Evolutionary conservation across 2,113 vertebrate genomes (phyloP), one percentile per base, ranked within the genome.

Genomic region (Eudyptes chrysolophus): DNA sequence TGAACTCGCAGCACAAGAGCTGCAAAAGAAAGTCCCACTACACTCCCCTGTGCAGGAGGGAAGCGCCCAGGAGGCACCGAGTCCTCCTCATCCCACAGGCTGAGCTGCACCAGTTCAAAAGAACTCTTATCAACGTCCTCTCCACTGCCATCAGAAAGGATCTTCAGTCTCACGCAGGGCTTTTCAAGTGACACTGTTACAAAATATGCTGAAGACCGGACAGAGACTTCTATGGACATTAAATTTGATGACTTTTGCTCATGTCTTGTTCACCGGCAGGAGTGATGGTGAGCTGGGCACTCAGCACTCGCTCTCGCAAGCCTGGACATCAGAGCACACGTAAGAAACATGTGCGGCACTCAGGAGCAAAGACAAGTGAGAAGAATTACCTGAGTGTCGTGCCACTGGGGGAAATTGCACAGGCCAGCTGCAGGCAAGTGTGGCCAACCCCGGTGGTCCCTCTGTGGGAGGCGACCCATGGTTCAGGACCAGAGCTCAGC

Each of bases 401-500:
- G 10, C 13, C 11, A 4, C 61, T 4, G 15, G 11, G 26, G 10
- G 11, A 84, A 62, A 65, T 17, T 7, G 1, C 36, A 27, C 15
- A 48, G 42, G 29, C 14, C 49, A 61, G 46, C 20, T 44, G 52
- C 54, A n/a, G 30, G 54, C 1, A 0, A 32, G 7, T 1, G 0
- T 38, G 36, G 32, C 32, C 0, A 0, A 18, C 55, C 8, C 8
- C 0, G 0, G 22, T 51, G 18, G 62, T 52, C 25, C 44, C 10
- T 51, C 36, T 0, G 3, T 0, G 1, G 30, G 32, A 69, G 12
- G 3, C 8, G 14, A 48, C 48, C 25, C 11, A 1, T 1, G 4
- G n/a, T 30, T 48, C 62, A 48, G 48, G 36, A 57, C 42, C 46
- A 40, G 51, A 75, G 62, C 8, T 62, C 46, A 51, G 57, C 24